Base-by-base conservation (phyloP, 2,113 vertebrate genomes). In the Acrocephalus arundinaceus region DNA sequence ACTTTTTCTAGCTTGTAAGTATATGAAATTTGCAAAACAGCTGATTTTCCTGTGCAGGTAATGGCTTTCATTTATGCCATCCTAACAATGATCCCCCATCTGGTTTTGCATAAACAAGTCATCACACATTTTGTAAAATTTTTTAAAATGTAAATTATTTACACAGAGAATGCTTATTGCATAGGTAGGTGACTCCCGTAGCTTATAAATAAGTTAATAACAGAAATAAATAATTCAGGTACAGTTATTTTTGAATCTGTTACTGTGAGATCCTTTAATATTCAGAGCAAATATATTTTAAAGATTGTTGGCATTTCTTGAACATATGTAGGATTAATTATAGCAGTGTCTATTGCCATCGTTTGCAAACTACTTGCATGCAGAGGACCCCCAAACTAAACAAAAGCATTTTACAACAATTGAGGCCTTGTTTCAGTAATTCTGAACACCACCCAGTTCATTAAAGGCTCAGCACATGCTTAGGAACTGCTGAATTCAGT, bases 141-240 rank as follows among this genome's bases (percentile, higher is more conserved):
- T 91, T 96, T 65, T 61, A 54, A 92, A 95, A 58, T 70, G 31
- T 95, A 87, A 93, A 95, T 95, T 92, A 95, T 94, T 95, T 93
- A 91, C 45, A 33, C 15, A 58, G 30, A 82, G 39, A 82, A 72
- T 62, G 13, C 28, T 85, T 95, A 52, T 61, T 82, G 66, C 86
- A 82, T 85, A 85, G 74, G 37, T 92, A 45, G 41, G 57, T 82
- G 62, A 74, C 22, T 94, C 73, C 45, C 7, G 1, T 49, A 55
- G 17, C 46, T 94, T 94, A 89, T 89, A 79, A 94, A 91, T 93
- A 91, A 74, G 62, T 95, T 85, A 94, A 58, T 85, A 89, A 76
- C 21, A 46, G 31, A 70, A 89, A 82, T 89, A 91, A 97, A 94
- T 96, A 75, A 89, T 95, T 87, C 14, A 87, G 72, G 9, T 15